Evolutionary conservation across 1,140 invertebrate species (phyloP).

Genomic region (Chelonus insularis): DNA sequence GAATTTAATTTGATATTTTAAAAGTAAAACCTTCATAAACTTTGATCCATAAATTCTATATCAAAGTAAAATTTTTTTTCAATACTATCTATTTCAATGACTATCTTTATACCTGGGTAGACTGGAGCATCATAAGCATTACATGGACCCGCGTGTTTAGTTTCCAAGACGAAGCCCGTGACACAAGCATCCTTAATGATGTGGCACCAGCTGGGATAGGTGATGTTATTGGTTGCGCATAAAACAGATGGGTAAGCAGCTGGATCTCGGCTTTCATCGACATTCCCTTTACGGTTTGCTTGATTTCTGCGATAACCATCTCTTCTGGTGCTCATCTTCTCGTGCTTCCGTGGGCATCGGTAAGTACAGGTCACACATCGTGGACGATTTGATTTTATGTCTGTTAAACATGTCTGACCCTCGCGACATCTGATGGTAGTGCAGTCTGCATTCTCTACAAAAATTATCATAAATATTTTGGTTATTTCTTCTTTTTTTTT

Average conservation of each 20-base stretch:
- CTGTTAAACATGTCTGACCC: constrained; percentile 76
- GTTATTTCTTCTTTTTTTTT: too few species aligned
- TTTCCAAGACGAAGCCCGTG: constrained; percentile 78
- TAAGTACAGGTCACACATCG: constrained; percentile 76
- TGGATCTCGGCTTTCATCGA: constrained; percentile 55
- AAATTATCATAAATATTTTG: constrained; percentile 7
- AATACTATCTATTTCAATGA: not conserved
- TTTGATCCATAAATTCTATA: too few species aligned
- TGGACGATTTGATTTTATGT: constrained; percentile 70
- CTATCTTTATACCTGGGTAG: constrained; percentile 44
- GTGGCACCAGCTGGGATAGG: constrained; percentile 86
- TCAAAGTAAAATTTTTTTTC: not conserved
- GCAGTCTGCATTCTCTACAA: constrained; percentile 75
- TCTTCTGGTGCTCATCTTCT: constrained; percentile 46
- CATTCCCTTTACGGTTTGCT: constrained; percentile 41
- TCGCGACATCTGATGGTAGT: constrained; percentile 72
- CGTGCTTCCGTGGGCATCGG: constrained; percentile 60
- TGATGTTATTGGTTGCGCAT: constrained; percentile 82
- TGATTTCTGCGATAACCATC: constrained; percentile 33
- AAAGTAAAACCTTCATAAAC: too few species aligned
- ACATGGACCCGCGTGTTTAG: constrained; percentile 74
- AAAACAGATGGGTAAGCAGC: constrained; percentile 57
- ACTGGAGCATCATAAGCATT: constrained; percentile 47
- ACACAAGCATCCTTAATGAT: constrained; percentile 82
- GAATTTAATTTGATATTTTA: too few species aligned